phyloP scores from a whole-genome alignment of 2,888 invertebrate genomes.

The Periphyllus acericola region DNA sequence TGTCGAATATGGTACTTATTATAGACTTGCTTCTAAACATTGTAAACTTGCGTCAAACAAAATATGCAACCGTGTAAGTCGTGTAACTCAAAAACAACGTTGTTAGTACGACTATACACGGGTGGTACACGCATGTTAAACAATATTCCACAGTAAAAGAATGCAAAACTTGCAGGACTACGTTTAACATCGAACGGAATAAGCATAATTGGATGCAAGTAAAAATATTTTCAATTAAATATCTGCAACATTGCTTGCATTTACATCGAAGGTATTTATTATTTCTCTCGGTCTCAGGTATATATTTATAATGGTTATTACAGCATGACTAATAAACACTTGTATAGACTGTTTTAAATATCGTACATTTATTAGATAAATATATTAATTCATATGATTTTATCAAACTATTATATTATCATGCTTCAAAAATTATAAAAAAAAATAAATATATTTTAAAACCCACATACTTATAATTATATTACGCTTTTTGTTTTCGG shows the following conservation, averaged over 20 bases:
- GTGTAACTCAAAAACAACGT: background rate
- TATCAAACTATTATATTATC: no score
- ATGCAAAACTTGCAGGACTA: background rate
- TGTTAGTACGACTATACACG: background rate
- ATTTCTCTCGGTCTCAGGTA: no score
- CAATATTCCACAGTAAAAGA: background rate
- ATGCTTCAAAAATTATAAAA: no score
- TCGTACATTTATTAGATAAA: no score
- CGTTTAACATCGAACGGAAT: background rate
- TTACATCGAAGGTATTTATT: no score
- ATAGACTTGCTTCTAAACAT: background rate
- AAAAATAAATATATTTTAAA: no score
- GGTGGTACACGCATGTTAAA: background rate
- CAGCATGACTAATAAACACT: no score
- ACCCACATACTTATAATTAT: no score
- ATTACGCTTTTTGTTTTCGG: no score
- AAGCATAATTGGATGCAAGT: background rate
- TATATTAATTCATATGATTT: no score
- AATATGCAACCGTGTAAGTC: background rate
- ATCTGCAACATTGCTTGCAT: background rate
- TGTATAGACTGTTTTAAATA: no score
- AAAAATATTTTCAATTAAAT: background rate
- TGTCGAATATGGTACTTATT: background rate
- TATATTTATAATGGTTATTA: no score
- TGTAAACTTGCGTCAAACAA: background rate